These are phyloP conservation scores for Marmota flaviventris DNA, from an alignment of 2,113 vertebrate species.

Conservation along the genomic window DNA sequence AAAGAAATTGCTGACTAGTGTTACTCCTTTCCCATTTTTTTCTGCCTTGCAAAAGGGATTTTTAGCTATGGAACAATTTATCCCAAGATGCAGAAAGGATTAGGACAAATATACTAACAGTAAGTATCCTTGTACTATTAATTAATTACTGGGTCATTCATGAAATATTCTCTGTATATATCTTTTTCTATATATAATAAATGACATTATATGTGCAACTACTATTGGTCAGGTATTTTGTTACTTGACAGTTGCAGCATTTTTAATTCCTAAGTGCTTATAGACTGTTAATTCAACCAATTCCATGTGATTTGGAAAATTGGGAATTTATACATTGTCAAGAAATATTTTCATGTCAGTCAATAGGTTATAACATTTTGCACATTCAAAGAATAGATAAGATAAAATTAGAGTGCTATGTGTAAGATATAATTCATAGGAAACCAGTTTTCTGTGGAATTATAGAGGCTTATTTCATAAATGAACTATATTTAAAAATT, in stretches of 20 bases:
- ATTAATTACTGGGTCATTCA: neutral
- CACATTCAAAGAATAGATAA: neutral
- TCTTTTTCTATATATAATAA: neutral
- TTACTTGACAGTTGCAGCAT: neutral
- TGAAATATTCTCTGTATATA: neutral
- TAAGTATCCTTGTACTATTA: neutral
- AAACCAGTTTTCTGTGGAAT: neutral
- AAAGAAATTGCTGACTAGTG: neutral
- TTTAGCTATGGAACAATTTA: neutral
- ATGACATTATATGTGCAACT: fast-evolving
- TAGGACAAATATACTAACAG: neutral
- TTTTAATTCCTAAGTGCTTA: neutral
- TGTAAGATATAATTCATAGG: neutral
- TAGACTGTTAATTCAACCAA: neutral
- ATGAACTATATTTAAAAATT: neutral
- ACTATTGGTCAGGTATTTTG: neutral
- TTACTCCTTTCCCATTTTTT: neutral
- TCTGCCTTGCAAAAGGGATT: neutral
- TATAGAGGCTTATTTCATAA: neutral
- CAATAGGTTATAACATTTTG: neutral
- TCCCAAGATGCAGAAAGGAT: neutral
- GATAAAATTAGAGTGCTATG: neutral
- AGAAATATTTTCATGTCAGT: neutral
- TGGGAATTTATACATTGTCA: neutral
- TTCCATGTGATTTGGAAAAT: neutral